Conservation (phyloP, 2,113 vertebrate genomes). For the Ranitomeya imitator region DNA sequence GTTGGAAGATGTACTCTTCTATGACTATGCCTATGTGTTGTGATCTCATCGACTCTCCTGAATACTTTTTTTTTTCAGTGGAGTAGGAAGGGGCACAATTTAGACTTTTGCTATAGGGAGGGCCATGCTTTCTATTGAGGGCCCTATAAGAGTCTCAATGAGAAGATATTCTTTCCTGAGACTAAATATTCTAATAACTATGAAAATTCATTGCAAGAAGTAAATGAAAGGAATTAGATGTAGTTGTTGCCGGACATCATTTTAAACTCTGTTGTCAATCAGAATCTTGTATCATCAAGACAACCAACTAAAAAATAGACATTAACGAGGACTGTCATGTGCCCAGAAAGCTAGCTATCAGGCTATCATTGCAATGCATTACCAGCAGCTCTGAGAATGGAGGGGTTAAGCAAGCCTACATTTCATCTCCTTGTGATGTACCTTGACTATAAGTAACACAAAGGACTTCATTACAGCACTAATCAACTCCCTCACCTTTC, state of each 20-base stretch:
- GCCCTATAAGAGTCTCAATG: no score
- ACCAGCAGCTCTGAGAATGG: not conserved
- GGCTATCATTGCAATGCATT: slow-evolving; percentile 27
- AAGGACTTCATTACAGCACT: slow-evolving; percentile 64
- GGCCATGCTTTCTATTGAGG: no score
- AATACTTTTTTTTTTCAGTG: no score
- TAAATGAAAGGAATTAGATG: not conserved
- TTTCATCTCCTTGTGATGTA: slow-evolving; percentile 60
- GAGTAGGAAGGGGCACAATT: no score
- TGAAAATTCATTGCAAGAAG: not conserved
- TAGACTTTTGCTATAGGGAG: no score
- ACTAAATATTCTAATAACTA: not conserved
- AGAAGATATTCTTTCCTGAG: no score
- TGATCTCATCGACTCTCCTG: no score
- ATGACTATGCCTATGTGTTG: no score
- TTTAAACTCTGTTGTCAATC: not conserved
- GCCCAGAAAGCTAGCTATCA: slow-evolving; percentile 12
- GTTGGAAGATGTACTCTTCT: no score
- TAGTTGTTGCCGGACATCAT: not conserved
- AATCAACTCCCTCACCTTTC: slow-evolving; percentile 65
- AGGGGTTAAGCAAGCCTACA: slow-evolving; percentile 37
- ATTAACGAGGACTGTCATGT: not conserved
- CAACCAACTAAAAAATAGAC: not conserved
- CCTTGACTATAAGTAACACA: slow-evolving; percentile 65
- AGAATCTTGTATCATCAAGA: not conserved